phyloP scores from a whole-genome alignment of 1,140 invertebrate genomes.

The Drosophila prosaltans region DNA sequence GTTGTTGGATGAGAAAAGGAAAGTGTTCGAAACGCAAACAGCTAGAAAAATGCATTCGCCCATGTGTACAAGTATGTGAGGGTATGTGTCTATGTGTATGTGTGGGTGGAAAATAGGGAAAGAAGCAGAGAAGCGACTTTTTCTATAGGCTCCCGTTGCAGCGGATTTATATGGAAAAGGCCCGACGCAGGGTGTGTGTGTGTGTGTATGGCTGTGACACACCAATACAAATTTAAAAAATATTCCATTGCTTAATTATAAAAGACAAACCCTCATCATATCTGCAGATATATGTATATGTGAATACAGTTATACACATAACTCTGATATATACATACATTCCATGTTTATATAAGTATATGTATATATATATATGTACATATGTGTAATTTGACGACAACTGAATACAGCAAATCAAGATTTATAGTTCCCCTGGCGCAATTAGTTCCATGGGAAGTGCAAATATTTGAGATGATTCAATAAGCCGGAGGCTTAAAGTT shows the following conservation, averaged over 20 bases:
- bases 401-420: slow-evolving; percentile 63
- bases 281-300: slow-evolving; percentile 12
- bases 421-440: slow-evolving; percentile 53
- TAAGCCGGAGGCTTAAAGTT: slow-evolving; percentile 25
- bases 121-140: slow-evolving; percentile 14
- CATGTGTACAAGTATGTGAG: slow-evolving; percentile 26
- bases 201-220: slow-evolving; percentile 1
- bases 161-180: slow-evolving; percentile 41
- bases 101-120: slow-evolving; percentile 13
- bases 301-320: background rate
- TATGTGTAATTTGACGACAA: slow-evolving; percentile 20
- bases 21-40: slow-evolving; percentile 57
- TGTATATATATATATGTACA: background rate
- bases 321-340: slow-evolving; percentile 3
- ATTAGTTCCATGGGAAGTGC: slow-evolving; percentile 47
- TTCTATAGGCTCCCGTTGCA: slow-evolving; percentile 41
- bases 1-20: slow-evolving; percentile 50
- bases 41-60: slow-evolving; percentile 57
- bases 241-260: slow-evolving; percentile 14
- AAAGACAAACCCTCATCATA: slow-evolving; percentile 11
- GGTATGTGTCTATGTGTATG: background rate
- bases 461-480: slow-evolving; percentile 51
- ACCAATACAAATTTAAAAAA: slow-evolving; percentile 13
- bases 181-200: slow-evolving; percentile 12
- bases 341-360: background rate